Evolutionary conservation across 2,888 invertebrate species (phyloP).

Genomic region (Molanna angustata): DNA sequence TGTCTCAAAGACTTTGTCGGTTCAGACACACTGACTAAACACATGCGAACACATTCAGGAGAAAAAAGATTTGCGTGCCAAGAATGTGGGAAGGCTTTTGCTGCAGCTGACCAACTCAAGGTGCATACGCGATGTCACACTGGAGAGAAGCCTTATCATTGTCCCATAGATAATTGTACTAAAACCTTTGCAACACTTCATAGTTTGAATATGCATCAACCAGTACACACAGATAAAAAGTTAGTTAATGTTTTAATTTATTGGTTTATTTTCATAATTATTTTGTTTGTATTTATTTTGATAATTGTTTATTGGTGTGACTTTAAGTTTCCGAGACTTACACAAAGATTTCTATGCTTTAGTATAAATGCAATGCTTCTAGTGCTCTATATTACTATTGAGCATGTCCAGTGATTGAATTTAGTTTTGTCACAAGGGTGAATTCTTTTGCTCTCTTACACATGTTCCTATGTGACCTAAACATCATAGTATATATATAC

Average conservation of each 20-base stretch:
- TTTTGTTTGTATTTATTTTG: too few species aligned
- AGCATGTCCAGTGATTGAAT: too few species aligned
- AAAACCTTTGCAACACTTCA: slow-evolving; percentile 21
- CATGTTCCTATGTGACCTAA: too few species aligned
- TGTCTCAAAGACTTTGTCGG: slow-evolving; percentile 19
- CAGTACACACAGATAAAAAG: slow-evolving; percentile 21
- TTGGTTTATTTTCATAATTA: background rate
- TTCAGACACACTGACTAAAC: slow-evolving; percentile 18
- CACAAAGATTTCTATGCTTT: too few species aligned
- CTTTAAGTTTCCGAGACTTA: too few species aligned
- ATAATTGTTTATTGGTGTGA: too few species aligned
- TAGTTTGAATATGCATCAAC: slow-evolving; percentile 22
- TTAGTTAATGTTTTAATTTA: slow-evolving; percentile 3
- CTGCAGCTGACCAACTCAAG: slow-evolving; percentile 14
- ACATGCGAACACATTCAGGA: slow-evolving; percentile 18
- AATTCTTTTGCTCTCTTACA: too few species aligned
- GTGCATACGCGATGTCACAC: slow-evolving; percentile 22
- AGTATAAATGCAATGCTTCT: too few species aligned
- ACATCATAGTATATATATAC: too few species aligned
- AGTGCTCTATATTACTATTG: too few species aligned
- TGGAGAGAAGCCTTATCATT: slow-evolving; percentile 21
- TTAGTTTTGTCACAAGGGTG: too few species aligned
- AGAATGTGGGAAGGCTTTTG: slow-evolving; percentile 15
- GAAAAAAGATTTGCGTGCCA: slow-evolving; percentile 8
- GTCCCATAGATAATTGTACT: slow-evolving; percentile 9